phyloP scores from a whole-genome alignment of 2,888 invertebrate genomes.

The Junonia oenone region DNA sequence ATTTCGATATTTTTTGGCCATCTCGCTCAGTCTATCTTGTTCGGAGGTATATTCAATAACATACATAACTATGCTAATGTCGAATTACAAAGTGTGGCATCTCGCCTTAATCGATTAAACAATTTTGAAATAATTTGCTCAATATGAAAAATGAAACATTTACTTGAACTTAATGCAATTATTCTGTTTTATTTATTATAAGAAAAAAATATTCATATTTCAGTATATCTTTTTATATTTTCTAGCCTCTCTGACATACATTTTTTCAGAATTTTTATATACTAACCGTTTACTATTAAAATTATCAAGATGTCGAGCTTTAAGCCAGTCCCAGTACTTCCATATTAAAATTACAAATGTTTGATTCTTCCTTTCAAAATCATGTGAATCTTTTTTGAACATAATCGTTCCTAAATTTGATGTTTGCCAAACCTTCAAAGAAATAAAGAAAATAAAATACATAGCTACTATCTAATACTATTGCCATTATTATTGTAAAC shows the following conservation, averaged over 20 bases:
- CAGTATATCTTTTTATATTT: not conserved
- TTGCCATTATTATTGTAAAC: too few relatives aligned
- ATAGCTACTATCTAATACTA: not conserved
- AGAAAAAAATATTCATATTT: too few relatives aligned
- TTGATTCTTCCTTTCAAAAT: conserved; percentile 32
- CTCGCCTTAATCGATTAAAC: too few relatives aligned
- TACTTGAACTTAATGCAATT: too few relatives aligned
- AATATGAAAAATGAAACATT: too few relatives aligned
- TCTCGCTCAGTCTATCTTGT: too few relatives aligned
- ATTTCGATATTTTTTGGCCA: conserved; percentile 47
- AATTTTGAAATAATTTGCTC: too few relatives aligned
- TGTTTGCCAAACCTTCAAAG: conserved; percentile 44
- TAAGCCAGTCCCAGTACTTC: conserved; percentile 78
- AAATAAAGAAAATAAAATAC: not conserved
- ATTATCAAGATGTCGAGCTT: conserved; percentile 74
- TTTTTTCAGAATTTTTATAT: not conserved
- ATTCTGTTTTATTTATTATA: too few relatives aligned
- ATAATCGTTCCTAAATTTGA: conserved; percentile 52
- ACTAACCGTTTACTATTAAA: conserved; percentile 58
- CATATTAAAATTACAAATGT: conserved; percentile 78
- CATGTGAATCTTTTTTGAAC: conserved; percentile 39
- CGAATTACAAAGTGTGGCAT: too few relatives aligned
- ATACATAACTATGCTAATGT: too few relatives aligned
- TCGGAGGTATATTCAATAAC: too few relatives aligned
- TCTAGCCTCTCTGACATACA: too few relatives aligned